A percentile compares a stretch with the other conserved stretches of the same genome.
Evolutionary conservation across 2,113 vertebrate species (phyloP).

Genomic region (Scomber colias): DNA sequence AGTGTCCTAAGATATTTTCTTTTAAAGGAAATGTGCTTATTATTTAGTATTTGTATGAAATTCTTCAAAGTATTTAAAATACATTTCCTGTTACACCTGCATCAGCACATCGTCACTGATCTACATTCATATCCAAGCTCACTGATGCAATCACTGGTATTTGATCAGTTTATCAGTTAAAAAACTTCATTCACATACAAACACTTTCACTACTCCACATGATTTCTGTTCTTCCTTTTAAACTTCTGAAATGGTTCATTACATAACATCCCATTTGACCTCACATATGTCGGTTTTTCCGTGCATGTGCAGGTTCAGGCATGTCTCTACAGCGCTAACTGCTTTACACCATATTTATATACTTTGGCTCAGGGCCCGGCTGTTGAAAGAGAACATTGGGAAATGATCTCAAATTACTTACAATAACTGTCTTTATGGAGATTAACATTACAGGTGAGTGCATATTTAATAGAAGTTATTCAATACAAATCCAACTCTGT

Average conservation of each 20-base stretch:
- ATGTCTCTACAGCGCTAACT: slow-evolving; percentile 14
- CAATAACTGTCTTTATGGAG: not conserved
- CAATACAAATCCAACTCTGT: too few relatives aligned
- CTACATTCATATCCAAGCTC: too few relatives aligned
- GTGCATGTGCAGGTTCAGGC: slow-evolving; percentile 32
- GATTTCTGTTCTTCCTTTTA: too few relatives aligned
- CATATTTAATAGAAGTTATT: not conserved
- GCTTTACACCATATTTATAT: not conserved
- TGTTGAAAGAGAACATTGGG: not conserved
- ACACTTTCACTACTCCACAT: not conserved
- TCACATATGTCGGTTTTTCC: not conserved
- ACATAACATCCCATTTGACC: not conserved
- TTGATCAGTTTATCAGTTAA: not conserved
- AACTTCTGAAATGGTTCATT: not conserved
- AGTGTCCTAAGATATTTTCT: too few relatives aligned
- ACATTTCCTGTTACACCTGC: too few relatives aligned
- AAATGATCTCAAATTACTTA: not conserved
- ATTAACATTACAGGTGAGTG: not conserved
- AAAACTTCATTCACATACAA: not conserved
- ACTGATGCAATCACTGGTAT: not conserved
- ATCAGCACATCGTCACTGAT: not conserved
- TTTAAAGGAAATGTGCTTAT: too few relatives aligned
- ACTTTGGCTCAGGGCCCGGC: slow-evolving; percentile 11
- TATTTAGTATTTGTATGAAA: too few relatives aligned
- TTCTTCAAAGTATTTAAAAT: too few relatives aligned